A percentile compares a stretch with the other conserved stretches of the same genome.
Evolutionary conservation across 2,113 vertebrate genomes (phyloP).

Genomic region (Rhineura floridana): DNA sequence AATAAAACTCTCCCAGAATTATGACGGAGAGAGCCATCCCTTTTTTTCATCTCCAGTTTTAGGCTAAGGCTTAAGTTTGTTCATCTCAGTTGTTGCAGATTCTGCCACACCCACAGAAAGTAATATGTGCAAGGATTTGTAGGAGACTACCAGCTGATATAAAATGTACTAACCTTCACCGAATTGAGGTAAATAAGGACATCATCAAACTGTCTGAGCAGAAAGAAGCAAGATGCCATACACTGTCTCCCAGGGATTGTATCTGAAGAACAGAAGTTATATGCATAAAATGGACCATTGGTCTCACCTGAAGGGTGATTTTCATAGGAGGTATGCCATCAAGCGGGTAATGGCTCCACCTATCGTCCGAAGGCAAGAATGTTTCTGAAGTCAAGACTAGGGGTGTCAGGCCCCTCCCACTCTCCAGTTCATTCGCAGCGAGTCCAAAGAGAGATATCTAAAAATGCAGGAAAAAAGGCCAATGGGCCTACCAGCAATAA

Average conservation of each 20-base stretch:
- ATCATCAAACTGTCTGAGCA: constrained; percentile 93
- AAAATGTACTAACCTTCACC: constrained; percentile 87
- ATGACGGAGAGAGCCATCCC: not conserved
- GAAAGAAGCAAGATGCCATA: constrained; percentile 97
- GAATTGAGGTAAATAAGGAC: constrained; percentile 97
- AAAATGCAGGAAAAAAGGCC: too few relatives aligned
- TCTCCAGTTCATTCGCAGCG: too few relatives aligned
- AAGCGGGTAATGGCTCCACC: too few relatives aligned
- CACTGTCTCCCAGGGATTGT: constrained; percentile 96
- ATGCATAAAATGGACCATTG: too few relatives aligned
- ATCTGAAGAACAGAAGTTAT: constrained; percentile 79
- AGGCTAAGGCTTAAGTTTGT: not conserved
- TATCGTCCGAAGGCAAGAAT: too few relatives aligned
- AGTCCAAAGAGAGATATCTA: too few relatives aligned
- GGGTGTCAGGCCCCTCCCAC: too few relatives aligned
- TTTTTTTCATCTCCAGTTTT: not conserved
- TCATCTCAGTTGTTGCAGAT: not conserved
- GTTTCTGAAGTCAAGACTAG: too few relatives aligned
- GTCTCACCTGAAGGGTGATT: too few relatives aligned
- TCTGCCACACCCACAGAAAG: constrained; percentile 4
- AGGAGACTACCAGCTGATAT: not conserved
- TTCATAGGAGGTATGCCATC: too few relatives aligned
- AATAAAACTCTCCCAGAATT: not conserved
- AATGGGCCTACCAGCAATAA: too few relatives aligned
- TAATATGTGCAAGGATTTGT: not conserved